Base-by-base conservation (phyloP, 2,113 vertebrate genomes). In the Sylvia atricapilla region DNA sequence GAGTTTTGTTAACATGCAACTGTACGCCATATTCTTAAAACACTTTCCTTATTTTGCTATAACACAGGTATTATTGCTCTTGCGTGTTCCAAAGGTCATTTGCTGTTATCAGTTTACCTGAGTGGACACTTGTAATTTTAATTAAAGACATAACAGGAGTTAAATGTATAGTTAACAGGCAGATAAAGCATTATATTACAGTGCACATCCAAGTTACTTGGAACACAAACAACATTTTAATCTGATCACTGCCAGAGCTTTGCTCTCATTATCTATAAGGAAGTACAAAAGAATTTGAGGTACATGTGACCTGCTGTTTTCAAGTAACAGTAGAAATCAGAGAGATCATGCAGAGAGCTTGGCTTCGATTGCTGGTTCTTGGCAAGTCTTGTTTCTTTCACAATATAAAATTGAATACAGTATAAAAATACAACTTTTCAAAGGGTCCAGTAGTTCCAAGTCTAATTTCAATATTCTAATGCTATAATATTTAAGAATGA, bases 391-490 rank as follows among this genome's bases (percentile, higher is more conserved):
- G 27, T 59, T 74, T 95, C 67, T 91, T 91, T 59, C 15, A 43
- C 3, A 5, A 64, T 73, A 93, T 56, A 93, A 97, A 96, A 97
- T 86, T 94, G 94, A 97, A 93, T 84, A 74, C 33, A 79, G 30
- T 95, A 96, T 87, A 96, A 96, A 96, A 97, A 97, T 93, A 93
- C 62, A 87, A 92, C 30, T 95, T 91, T 87, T 72, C 83, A 77
- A 49, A 84, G 83, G 70, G 31, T 91, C 39, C 74, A 90, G 15
- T 37, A 81, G 72, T 89, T 93, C 77, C 13, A 24, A 91, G 88
- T 95, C 90, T 78, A 93, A 92, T 76, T 90, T 78, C 88, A 90
- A 3, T 47, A 78, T 88, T 93, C 72, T 56, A 86, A 50, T n/a
- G 84, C 69, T 91, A 17, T 58, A 31, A 35, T 79, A 84, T 74